A percentile compares a stretch with the other conserved stretches of the same genome.
Evolutionary conservation across 1,140 invertebrate genomes (phyloP).

Genomic region (Trachymyrmex cornetzi): DNA sequence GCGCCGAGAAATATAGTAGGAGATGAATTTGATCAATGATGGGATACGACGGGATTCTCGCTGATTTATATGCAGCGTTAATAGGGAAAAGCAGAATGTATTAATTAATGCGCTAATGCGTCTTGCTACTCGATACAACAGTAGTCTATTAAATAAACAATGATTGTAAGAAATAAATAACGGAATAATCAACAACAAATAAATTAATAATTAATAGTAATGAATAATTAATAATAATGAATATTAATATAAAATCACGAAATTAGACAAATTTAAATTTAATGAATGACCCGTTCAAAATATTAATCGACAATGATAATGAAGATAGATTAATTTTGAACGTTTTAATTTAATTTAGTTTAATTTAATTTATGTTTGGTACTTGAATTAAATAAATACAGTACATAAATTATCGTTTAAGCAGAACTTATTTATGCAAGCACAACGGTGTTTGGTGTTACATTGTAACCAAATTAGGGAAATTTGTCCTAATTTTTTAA

Average conservation of each 20-base stretch:
- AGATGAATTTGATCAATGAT: constrained; percentile 34
- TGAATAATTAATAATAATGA: background rate
- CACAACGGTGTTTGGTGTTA: constrained; percentile 1
- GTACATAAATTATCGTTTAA: background rate
- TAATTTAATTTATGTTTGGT: background rate
- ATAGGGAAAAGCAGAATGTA: background rate
- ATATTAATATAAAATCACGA: background rate
- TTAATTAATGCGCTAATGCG: background rate
- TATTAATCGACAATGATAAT: background rate
- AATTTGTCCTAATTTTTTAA: constrained; percentile 68
- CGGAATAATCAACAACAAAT: background rate
- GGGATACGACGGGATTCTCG: background rate
- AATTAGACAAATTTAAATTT: background rate
- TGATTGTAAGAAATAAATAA: background rate
- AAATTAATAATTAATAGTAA: background rate
- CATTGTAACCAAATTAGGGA: constrained; percentile 50
- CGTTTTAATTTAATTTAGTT: too few relatives aligned
- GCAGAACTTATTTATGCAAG: background rate
- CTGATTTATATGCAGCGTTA: background rate
- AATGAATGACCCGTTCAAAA: background rate
- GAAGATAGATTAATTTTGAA: constrained; percentile 17
- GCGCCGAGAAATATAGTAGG: background rate
- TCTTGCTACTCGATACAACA: background rate
- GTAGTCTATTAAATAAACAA: background rate
- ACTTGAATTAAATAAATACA: background rate